Evolutionary conservation across 1,140 invertebrate species (phyloP), one percentile per base, ranked within the genome.

Genomic region (Halictus rubicundus): DNA sequence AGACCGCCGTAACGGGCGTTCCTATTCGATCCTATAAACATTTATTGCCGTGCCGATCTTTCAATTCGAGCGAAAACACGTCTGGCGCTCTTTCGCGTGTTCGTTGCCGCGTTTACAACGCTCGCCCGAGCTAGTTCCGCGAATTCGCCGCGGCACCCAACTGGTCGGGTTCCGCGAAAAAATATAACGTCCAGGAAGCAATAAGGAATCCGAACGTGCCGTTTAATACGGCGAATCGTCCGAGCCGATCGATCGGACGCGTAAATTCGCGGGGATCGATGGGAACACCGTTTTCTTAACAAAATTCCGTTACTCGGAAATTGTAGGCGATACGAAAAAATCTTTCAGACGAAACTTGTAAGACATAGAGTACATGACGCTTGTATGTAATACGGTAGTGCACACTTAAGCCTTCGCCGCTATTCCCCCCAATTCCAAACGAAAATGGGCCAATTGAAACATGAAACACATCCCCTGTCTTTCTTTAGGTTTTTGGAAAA

Each of bases 211-310:
- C 19, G n/a, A 54, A 57, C 32, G 32, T 0, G 54, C 32, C 16
- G 60, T 75, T 57, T n/a, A 42, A 42, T 68, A 37, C 32, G 19
- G 66, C 21, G 23, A 23, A 68, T 46, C 49, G 14, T 39, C 64
- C 23, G n/a, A 32, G 14, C 9, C 61, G 46, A 66, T 66, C 49
- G 66, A 77, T 77, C 74, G 66, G 25, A 60, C 39, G n/a, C 54
- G 69, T 77, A 76, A 76, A 76, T 75, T 75, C n/a, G 7, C 12
- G 14, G 21, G n/a, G 9, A 10, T 1, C 27, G n/a, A 32, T 10
- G 2, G 32, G 5, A 32, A 32, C 32, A 5, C 32, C 32, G 2
- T 5, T n/a, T n/a, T n/a, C n/a, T n/a, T n/a, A n/a, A 5, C 32
- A 32, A 4, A 32, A 32, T 32, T 32, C 32, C 32, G 2, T 32